Evolutionary conservation across 2,888 invertebrate species (phyloP), one percentile per base, ranked within the genome.

Genomic region (Aporophyla nigra): DNA sequence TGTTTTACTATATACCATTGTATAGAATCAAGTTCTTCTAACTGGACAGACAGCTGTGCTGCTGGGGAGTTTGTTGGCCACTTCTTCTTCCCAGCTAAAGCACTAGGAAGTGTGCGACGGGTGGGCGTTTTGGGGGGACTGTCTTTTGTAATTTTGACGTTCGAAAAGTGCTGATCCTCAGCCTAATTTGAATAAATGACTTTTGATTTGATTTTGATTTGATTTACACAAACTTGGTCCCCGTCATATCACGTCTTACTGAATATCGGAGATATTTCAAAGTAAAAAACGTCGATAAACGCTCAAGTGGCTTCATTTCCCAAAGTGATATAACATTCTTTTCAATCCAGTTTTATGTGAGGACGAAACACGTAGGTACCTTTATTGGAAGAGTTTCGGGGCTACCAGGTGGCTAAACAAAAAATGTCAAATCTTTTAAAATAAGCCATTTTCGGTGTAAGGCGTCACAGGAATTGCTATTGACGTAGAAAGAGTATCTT

Each of bases 301-400:
- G 88, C 86, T 89, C 88, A 91, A 93, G 89, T 90, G 89, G 88
- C 89, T 91, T 93, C 90, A 91, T 93, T 94, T 91, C 89, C 91
- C 89, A 92, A 93, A 93, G 92, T 90, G 92, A 92, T 91, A 92
- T 90, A 92, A 93, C 91, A 91, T 92, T 90, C 90, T 87, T 87
- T 91, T 88, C 90, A 91, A 93, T 91, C 88, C 89, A 90, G 91
- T 93, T 90, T 92, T 89, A 88, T 91, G 90, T 87, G 82, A 87
- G 83, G 86, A 87, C 84, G 81, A 84, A 84, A 87, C 86, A 88
- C 82, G 85, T 76, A 69, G 58, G 67, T 88, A 86, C 85, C 88
- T 89, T 87, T 88, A 89, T 89, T 89, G 87, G 77, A 69, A 69
- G 82, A 86, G 67, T 86, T 87, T 86, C 24, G 74, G 78, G 66